Conservation (phyloP, 2,888 invertebrate species). For the Dicroscelio sp. region DNA sequence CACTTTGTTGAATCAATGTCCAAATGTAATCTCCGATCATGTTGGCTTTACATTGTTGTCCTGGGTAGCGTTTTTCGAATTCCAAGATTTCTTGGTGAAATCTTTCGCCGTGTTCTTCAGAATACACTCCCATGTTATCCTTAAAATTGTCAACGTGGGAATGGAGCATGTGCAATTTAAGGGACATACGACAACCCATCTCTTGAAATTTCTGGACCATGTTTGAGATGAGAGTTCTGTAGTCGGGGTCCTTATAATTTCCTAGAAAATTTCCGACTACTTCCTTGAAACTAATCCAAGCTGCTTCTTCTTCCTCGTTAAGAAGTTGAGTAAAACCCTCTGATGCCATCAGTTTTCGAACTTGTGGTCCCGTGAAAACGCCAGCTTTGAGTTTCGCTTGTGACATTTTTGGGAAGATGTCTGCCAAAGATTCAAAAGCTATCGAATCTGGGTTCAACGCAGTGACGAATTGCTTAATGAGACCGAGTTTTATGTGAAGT, state of each 20-base stretch:
- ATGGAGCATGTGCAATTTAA: slow-evolving; percentile 87
- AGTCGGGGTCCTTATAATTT: slow-evolving; percentile 86
- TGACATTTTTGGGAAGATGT: slow-evolving; percentile 49
- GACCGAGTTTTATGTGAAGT: slow-evolving; percentile 65
- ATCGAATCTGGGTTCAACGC: slow-evolving; percentile 31
- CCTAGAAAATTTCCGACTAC: slow-evolving; percentile 80
- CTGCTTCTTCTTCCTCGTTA: slow-evolving; percentile 73
- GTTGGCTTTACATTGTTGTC: slow-evolving; percentile 76
- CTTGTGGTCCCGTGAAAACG: slow-evolving; percentile 69
- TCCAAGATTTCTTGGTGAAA: slow-evolving; percentile 87
- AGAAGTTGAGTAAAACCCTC: not conserved
- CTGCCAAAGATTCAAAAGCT: slow-evolving; percentile 53
- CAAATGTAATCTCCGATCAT: slow-evolving; percentile 86
- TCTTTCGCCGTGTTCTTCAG: slow-evolving; percentile 87
- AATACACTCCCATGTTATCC: slow-evolving; percentile 84
- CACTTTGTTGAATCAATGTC: not conserved
- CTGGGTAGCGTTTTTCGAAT: slow-evolving; percentile 84
- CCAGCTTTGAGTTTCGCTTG: slow-evolving; percentile 71
- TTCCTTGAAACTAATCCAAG: slow-evolving; percentile 63
- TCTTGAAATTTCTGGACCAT: slow-evolving; percentile 68
- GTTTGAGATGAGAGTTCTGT: slow-evolving; percentile 79
- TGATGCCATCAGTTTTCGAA: slow-evolving; percentile 30
- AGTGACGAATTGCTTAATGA: slow-evolving; percentile 67
- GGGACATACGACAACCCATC: slow-evolving; percentile 83
- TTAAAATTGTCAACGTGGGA: slow-evolving; percentile 85